phyloP scores from a whole-genome alignment of 2,113 vertebrate species.

The Hoplias malabaricus region DNA sequence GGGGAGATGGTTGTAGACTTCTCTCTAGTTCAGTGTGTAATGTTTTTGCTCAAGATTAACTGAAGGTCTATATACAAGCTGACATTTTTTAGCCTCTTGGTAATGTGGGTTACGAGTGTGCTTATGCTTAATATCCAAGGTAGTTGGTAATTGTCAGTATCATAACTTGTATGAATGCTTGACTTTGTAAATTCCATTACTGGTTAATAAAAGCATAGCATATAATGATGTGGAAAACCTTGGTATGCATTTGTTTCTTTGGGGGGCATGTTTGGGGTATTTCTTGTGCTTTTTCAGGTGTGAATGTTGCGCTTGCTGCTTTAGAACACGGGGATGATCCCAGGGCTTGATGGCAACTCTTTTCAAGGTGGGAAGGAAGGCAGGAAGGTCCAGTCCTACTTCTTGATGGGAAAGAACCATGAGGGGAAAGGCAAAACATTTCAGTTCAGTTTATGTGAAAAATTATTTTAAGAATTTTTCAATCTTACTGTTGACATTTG shows the following conservation, averaged over 20 bases:
- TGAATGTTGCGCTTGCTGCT: conserved; percentile 72
- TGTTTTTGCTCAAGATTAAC: conserved; percentile 71
- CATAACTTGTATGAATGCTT: conserved; percentile 58
- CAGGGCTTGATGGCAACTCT: conserved; percentile 70
- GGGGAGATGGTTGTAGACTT: conserved; percentile 61
- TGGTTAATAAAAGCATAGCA: conserved; percentile 81
- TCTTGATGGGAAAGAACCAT: conserved; percentile 55
- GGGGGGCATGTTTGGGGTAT: conserved; percentile 69
- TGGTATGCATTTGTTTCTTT: conserved; percentile 78
- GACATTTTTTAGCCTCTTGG: conserved; percentile 69
- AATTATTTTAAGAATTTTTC: conserved; percentile 24
- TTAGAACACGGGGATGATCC: conserved; percentile 72
- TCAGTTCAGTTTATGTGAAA: conserved; percentile 32
- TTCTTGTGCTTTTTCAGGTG: conserved; percentile 82
- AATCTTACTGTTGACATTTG: not conserved
- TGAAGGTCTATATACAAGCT: conserved; percentile 71
- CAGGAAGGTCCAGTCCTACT: conserved; percentile 75
- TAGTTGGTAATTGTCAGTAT: conserved; percentile 23
- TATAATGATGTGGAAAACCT: conserved; percentile 73
- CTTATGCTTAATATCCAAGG: conserved; percentile 64
- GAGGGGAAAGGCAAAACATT: conserved; percentile 47
- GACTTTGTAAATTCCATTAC: conserved; percentile 73
- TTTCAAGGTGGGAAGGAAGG: conserved; percentile 74
- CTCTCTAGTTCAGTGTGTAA: conserved; percentile 75
- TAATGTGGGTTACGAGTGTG: conserved; percentile 72